A percentile compares a stretch with the other conserved stretches of the same genome.
These are phyloP conservation scores for Halyomorpha halys DNA, from an alignment of 1,140 invertebrate species.

Conservation along the genomic window DNA sequence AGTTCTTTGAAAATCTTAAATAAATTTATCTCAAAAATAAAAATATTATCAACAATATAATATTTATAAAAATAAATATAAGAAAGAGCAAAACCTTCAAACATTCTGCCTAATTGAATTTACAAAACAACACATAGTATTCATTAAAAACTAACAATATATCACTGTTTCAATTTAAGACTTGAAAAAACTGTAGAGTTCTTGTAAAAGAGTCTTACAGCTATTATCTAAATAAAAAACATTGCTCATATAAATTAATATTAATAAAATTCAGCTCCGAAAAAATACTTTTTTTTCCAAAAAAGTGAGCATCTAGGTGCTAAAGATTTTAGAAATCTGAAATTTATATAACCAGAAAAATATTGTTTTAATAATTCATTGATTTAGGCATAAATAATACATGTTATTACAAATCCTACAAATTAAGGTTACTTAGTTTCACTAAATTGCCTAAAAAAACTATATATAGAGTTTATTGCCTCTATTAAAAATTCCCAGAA, in stretches of 20 bases:
- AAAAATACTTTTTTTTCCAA: background rate
- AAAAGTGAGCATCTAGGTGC: conserved; percentile 16
- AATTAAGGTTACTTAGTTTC: conserved; percentile 3
- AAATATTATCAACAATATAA: conserved; percentile 27
- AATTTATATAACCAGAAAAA: conserved; percentile 8
- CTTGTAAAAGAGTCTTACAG: conserved; percentile 23
- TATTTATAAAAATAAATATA: conserved; percentile 29
- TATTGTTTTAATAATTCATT: background rate
- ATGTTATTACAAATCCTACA: conserved; percentile 3
- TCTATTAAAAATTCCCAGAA: conserved; percentile 15
- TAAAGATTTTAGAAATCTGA: conserved; percentile 8
- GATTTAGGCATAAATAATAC: conserved; percentile 14
- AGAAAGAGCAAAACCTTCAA: conserved; percentile 26
- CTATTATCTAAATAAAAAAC: conserved; percentile 11
- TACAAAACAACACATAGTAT: conserved; percentile 26
- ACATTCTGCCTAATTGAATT: conserved; percentile 27
- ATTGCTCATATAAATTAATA: background rate
- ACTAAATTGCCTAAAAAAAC: conserved; percentile 9
- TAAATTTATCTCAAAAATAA: conserved; percentile 28
- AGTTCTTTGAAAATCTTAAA: conserved; percentile 27
- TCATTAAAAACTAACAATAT: conserved; percentile 27
- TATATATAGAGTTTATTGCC: conserved; percentile 15
- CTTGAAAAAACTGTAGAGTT: conserved; percentile 21
- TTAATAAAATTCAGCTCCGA: conserved; percentile 1
- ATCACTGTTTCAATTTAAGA: conserved; percentile 26